Evolutionary conservation across 2,113 vertebrate genomes (phyloP).

Genomic region (Melanotaenia duboulayi): DNA sequence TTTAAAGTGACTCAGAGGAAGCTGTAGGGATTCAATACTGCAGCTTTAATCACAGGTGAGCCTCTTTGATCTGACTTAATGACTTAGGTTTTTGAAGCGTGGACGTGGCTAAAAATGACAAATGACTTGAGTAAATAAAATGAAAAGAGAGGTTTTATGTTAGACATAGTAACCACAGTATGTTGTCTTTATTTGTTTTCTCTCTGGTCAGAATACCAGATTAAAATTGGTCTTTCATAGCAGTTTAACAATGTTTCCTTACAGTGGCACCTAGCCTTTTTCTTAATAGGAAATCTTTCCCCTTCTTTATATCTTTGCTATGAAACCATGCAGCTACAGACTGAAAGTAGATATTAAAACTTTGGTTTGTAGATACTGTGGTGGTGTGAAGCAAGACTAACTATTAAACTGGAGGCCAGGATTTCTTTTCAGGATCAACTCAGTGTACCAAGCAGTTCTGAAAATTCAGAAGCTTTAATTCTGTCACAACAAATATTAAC

Average conservation of each 20-base stretch:
- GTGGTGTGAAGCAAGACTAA: neutral
- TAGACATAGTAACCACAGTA: neutral
- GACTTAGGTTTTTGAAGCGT: constrained; percentile 18
- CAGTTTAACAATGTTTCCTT: too few species aligned
- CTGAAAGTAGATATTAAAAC: neutral
- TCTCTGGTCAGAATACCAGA: neutral
- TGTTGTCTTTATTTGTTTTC: neutral
- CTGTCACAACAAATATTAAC: neutral
- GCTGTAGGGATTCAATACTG: constrained; percentile 43
- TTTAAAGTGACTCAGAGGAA: constrained; percentile 57
- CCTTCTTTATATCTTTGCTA: neutral
- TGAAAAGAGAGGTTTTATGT: neutral
- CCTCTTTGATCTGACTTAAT: constrained; percentile 52
- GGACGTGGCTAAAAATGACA: neutral
- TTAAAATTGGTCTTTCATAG: neutral
- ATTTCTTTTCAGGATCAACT: neutral
- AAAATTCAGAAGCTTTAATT: neutral
- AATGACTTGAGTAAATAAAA: constrained; percentile 12
- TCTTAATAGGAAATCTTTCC: neutral
- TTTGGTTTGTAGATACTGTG: neutral
- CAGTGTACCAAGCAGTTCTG: neutral
- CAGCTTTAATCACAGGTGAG: constrained; percentile 66
- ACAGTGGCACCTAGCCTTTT: neutral
- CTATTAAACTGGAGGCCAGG: neutral
- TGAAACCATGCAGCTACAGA: neutral